Evolutionary conservation across 2,888 invertebrate genomes (phyloP).

Genomic region (Yponomeuta malinellus): DNA sequence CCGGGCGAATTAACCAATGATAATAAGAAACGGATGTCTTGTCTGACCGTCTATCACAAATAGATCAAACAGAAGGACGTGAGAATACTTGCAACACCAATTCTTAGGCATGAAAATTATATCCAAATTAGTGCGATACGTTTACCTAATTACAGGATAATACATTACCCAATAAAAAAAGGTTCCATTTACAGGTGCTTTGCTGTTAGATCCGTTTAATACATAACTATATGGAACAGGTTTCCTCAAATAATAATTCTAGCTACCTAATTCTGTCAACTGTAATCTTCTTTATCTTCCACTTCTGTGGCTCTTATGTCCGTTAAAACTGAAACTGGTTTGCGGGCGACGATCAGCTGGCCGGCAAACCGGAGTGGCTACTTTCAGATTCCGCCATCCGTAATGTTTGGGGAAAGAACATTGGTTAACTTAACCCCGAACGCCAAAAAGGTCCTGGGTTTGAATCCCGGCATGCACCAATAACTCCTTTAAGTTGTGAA

Average conservation of each 20-base stretch:
- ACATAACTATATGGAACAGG: too few relatives aligned
- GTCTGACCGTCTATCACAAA: not conserved
- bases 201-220: too few relatives aligned
- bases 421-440: not conserved
- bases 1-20: not conserved
- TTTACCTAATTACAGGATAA: too few relatives aligned
- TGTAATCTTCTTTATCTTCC: not conserved
- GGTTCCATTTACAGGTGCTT: too few relatives aligned
- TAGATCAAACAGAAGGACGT: not conserved
- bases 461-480: too few relatives aligned
- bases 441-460: not conserved
- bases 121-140: too few relatives aligned
- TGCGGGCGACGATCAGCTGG: slow-evolving; percentile 50
- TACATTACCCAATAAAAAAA: too few relatives aligned
- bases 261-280: too few relatives aligned
- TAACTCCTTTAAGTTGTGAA: too few relatives aligned
- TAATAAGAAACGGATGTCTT: not conserved
- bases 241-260: not conserved
- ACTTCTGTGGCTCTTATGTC: slow-evolving; percentile 2
- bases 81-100: too few relatives aligned
- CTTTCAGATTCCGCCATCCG: slow-evolving; percentile 17
- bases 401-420: slow-evolving; percentile 1
- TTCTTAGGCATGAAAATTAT: too few relatives aligned
- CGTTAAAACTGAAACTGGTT: slow-evolving; percentile 17
- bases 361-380: slow-evolving; percentile 29